Base-by-base conservation (phyloP, 2,113 vertebrate genomes). In the Urocitellus parryii region DNA sequence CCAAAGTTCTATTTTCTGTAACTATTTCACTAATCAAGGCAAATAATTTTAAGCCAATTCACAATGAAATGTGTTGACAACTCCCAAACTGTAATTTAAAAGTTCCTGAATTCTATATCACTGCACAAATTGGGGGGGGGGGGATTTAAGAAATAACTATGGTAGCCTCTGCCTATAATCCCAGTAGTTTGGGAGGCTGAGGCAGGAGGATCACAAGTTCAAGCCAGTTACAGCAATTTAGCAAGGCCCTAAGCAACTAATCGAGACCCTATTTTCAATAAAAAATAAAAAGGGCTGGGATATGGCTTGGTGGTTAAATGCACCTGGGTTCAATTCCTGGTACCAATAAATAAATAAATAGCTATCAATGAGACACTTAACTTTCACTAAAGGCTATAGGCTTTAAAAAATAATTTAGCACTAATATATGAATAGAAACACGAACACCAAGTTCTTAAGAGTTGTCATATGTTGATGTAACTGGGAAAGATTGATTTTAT, bases 1-100 rank as follows among this genome's bases (percentile, higher is more conserved):
- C 42, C 84, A 92, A 82, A 88, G 79, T 56, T 74, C 12, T 82
- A 90, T 92, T 97, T 94, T 79, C 58, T 94, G 48, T 39, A 63
- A 80, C 53, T 27, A 80, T 5, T 32, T 90, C 61, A 80, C 18
- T 84, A 80, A 58, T 74, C 92, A 94, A 83, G 45, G 39, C 39
- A 96, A 68, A 42, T 70, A 86, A 95, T 90, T 91, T 92, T 63
- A 93, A 90, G 72, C 32, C 56, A 93, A 95, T 65, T 95, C 78
- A 65, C 18, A 91, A 91, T 76, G 83, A 77, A 94, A 84, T 58
- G 27, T 70, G 34, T 42, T 14, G 2, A 72, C 17, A 48, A 70
- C 25, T 94, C 77, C 37, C 1, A 51, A 96, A 45, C 29, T 74
- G 63, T 29, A 67, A 63, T 65, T 91, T 94, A 89, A 89, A 88